phyloP scores from a whole-genome alignment of 2,888 invertebrate genomes.

The Bombylius discolor region DNA sequence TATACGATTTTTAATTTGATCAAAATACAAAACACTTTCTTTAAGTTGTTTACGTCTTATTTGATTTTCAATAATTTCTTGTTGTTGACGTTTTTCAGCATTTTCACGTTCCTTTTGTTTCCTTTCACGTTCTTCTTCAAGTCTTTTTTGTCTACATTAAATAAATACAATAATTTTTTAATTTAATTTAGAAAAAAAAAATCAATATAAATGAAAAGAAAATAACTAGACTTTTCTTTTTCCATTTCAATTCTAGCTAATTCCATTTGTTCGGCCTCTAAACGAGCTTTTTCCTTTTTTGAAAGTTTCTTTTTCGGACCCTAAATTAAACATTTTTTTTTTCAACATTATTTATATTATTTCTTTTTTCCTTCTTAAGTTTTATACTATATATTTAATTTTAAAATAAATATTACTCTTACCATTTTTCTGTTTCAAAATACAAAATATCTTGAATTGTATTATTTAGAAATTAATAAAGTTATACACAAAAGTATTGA shows the following conservation, averaged over 20 bases:
- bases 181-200: no score
- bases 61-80: slow-evolving; percentile 33
- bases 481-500: no score
- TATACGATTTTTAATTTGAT: slow-evolving; percentile 23
- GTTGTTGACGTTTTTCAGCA: slow-evolving; percentile 30
- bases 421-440: no score
- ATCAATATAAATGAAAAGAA: not conserved
- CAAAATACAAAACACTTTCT: slow-evolving; percentile 31
- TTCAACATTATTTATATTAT: no score
- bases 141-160: slow-evolving; percentile 25
- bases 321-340: not conserved
- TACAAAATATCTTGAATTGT: no score
- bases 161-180: not conserved
- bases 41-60: slow-evolving; percentile 29
- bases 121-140: slow-evolving; percentile 33
- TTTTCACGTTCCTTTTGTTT: slow-evolving; percentile 33
- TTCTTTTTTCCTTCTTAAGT: no score
- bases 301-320: slow-evolving; percentile 35
- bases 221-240: slow-evolving; percentile 27
- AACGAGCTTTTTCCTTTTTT: slow-evolving; percentile 35
- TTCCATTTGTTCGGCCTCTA: slow-evolving; percentile 37
- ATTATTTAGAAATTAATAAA: no score
- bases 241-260: slow-evolving; percentile 36
- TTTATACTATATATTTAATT: no score
- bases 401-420: no score